phyloP scores from a whole-genome alignment of 1,140 invertebrate species.

The Drosophila nigrodunni region DNA sequence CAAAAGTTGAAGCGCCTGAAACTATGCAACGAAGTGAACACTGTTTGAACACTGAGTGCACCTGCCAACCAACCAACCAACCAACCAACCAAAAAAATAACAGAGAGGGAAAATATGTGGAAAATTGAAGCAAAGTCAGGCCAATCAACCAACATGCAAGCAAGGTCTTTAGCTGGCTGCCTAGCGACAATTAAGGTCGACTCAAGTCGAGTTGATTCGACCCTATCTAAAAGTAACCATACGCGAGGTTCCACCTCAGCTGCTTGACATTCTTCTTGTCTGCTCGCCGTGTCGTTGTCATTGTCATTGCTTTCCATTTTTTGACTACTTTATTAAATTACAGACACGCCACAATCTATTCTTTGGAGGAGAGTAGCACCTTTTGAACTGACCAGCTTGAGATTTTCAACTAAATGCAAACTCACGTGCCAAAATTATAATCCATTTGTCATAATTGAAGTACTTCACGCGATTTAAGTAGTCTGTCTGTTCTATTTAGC shows the following conservation, averaged over 20 bases:
- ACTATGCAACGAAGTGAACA: conserved; percentile 38
- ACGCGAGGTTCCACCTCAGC: conserved; percentile 9
- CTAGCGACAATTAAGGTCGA: conserved; percentile 72
- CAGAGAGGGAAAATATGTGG: background rate
- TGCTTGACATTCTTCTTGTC: conserved; percentile 20
- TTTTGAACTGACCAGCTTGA: conserved; percentile 39
- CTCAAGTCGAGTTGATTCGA: conserved; percentile 25
- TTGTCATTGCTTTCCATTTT: conserved; percentile 68
- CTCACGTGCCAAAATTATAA: conserved; percentile 50
- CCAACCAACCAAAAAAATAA: conserved; percentile 6
- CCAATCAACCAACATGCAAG: conserved; percentile 63
- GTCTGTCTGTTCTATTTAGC: background rate
- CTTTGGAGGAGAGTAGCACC: conserved; percentile 8
- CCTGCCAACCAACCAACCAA: conserved; percentile 37
- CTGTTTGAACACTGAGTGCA: conserved; percentile 30
- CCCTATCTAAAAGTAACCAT: background rate
- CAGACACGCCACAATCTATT: conserved; percentile 49
- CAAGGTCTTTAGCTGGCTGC: conserved; percentile 54
- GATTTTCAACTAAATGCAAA: conserved; percentile 51
- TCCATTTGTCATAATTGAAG: conserved; percentile 57
- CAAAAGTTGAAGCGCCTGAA: conserved; percentile 57
- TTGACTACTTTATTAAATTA: conserved; percentile 74
- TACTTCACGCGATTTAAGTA: conserved; percentile 45
- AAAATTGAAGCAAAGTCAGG: conserved; percentile 16
- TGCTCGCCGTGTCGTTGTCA: conserved; percentile 39